Conservation (phyloP, 2,113 vertebrate genomes). For the Pteronura brasiliensis region DNA sequence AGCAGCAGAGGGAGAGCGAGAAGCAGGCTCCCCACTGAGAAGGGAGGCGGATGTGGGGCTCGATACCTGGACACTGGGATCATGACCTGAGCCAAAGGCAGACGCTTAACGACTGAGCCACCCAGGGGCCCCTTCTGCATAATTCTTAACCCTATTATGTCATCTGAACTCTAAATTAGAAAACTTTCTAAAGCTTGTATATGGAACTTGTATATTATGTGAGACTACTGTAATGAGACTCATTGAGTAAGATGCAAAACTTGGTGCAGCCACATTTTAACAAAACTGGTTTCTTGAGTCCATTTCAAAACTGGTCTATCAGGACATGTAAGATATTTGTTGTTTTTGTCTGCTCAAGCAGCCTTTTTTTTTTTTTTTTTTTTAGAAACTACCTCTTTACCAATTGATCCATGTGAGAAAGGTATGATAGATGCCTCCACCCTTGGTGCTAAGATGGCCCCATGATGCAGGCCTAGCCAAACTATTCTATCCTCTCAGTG, state of each 20-base stretch:
- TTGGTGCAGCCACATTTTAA: not conserved
- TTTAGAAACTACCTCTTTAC: not conserved
- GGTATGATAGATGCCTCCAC: not conserved
- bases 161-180: not conserved
- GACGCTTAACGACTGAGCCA: too few species aligned
- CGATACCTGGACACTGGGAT: too few species aligned
- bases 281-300: not conserved
- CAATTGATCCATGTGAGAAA: not conserved
- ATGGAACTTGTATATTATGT: not conserved
- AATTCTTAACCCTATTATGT: not conserved
- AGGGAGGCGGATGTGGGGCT: too few species aligned
- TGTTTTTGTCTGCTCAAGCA: not conserved
- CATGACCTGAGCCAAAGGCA: too few species aligned
- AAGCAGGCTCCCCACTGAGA: too few species aligned
- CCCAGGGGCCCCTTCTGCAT: not conserved
- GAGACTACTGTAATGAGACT: not conserved
- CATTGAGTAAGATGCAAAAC: not conserved
- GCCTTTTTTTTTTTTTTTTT: not conserved
- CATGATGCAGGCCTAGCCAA: not conserved
- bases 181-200: not conserved
- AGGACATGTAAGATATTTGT: not conserved
- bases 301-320: not conserved
- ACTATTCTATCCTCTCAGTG: not conserved
- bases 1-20: too few species aligned
- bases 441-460: not conserved